Evolutionary conservation across 2,888 invertebrate species (phyloP).

Genomic region (Patella ulyssiponensis): DNA sequence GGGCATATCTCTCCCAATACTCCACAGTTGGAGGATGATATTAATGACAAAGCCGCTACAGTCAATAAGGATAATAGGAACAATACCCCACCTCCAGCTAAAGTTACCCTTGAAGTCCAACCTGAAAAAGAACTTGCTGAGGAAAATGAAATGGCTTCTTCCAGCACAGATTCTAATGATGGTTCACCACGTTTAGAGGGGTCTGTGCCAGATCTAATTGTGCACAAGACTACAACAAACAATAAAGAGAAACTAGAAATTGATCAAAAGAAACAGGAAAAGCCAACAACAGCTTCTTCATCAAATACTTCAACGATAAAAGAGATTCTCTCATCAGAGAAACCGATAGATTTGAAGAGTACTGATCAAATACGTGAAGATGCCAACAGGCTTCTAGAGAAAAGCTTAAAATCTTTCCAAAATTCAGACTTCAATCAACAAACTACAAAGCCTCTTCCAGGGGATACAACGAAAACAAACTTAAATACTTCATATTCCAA

Average conservation of each 20-base stretch:
- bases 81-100: not conserved
- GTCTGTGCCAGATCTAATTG: not conserved
- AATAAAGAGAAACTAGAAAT: not conserved
- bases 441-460: not conserved
- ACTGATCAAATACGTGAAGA: not conserved
- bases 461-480: not conserved
- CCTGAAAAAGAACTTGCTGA: not conserved
- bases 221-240: not conserved
- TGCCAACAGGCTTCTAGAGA: not conserved
- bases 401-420: not conserved
- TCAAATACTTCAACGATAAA: not conserved
- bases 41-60: not conserved
- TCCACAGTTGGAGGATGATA: not conserved
- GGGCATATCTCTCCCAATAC: not conserved
- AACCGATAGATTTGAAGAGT: not conserved
- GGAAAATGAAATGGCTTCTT: not conserved
- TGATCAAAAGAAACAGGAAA: not conserved
- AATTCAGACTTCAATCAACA: not conserved
- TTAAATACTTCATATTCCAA: conserved; percentile 2
- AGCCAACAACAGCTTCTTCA: not conserved
- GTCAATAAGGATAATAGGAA: not conserved
- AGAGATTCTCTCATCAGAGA: not conserved
- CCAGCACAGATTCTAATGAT: not conserved
- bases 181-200: not conserved
- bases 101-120: not conserved